Conservation (phyloP, 2,113 vertebrate species). For the Dasyornis broadbenti region DNA sequence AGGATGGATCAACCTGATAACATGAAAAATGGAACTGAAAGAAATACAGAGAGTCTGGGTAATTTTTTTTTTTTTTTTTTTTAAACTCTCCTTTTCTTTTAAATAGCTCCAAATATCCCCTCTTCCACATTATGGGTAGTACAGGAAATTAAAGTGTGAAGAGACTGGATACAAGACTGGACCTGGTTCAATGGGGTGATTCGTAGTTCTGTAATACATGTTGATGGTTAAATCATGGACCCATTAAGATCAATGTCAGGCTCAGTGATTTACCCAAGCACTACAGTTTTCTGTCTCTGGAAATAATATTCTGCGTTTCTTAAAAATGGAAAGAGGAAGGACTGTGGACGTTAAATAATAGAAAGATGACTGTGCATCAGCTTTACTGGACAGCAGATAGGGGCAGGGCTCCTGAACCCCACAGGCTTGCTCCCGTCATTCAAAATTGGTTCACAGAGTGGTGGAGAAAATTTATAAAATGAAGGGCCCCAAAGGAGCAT, state of each 20-base stretch:
- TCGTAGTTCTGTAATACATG: neutral
- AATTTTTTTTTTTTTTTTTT: neutral
- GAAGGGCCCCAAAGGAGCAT: neutral
- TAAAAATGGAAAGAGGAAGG: neutral
- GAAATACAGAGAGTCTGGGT: neutral
- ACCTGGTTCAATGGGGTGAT: neutral
- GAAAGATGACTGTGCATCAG: neutral
- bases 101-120: neutral
- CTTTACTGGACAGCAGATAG: neutral
- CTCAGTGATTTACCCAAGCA: neutral
- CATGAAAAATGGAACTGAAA: neutral
- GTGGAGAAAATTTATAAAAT: neutral
- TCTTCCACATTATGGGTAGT: neutral
- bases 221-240: neutral
- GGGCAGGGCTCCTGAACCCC: neutral
- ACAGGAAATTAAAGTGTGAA: constrained; percentile 62
- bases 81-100: neutral
- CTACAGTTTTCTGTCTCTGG: constrained; percentile 1
- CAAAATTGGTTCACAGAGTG: neutral
- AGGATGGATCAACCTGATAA: constrained; percentile 9
- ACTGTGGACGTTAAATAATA: neutral
- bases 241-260: constrained; percentile 46
- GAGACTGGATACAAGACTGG: neutral
- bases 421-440: neutral
- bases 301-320: neutral